phyloP scores from a whole-genome alignment of 2,888 invertebrate genomes.

The Formica aserva region DNA sequence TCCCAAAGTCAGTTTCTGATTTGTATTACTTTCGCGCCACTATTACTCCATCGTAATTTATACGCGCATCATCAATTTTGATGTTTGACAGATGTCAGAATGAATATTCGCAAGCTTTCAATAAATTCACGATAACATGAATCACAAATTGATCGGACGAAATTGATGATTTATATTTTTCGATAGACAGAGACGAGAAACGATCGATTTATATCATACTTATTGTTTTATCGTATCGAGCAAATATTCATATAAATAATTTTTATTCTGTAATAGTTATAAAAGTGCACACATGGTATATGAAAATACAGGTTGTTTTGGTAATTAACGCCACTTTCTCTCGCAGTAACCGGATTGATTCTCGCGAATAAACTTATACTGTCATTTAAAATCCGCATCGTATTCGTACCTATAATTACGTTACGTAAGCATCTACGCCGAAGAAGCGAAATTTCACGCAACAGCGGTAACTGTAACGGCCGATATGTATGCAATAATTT shows the following conservation, averaged over 20 bases:
- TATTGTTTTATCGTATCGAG: slow-evolving; percentile 17
- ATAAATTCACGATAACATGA: slow-evolving; percentile 4
- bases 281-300: background rate
- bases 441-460: slow-evolving; percentile 56
- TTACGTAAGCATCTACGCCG: slow-evolving; percentile 51
- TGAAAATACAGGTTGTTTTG: background rate
- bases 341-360: background rate
- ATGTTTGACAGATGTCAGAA: slow-evolving; percentile 21
- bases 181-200: background rate
- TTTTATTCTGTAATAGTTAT: background rate
- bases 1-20: slow-evolving; percentile 70
- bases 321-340: slow-evolving; percentile 4
- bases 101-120: background rate
- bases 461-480: slow-evolving; percentile 44
- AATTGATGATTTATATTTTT: slow-evolving; percentile 23
- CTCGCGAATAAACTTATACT: background rate
- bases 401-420: slow-evolving; percentile 52
- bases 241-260: background rate
- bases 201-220: background rate
- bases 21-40: slow-evolving; percentile 63
- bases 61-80: slow-evolving; percentile 49
- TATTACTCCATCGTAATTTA: slow-evolving; percentile 53
- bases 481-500: slow-evolving; percentile 35
- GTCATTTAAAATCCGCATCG: slow-evolving; percentile 26
- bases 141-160: slow-evolving; percentile 10